Evolutionary conservation across 2,113 vertebrate genomes (phyloP).

Genomic region (Emberiza fucata): DNA sequence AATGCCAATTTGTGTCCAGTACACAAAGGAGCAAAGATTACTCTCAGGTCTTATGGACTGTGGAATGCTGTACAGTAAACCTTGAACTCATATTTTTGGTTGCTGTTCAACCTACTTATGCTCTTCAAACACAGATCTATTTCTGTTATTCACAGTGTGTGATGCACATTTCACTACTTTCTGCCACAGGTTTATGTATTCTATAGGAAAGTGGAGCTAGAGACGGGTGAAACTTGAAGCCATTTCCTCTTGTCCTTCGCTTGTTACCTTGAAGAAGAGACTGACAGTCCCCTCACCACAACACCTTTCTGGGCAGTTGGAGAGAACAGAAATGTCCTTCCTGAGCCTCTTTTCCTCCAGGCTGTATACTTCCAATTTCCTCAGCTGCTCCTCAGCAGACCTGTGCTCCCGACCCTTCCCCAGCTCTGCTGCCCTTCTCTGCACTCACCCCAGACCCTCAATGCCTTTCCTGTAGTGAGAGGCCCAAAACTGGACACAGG

Average conservation of each 20-base stretch:
- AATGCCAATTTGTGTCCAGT: background rate
- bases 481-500: background rate
- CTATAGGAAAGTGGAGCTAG: background rate
- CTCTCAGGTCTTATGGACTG: background rate
- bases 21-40: background rate
- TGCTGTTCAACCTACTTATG: background rate
- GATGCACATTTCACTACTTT: background rate
- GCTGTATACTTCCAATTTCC: background rate
- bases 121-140: background rate
- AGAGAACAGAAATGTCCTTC: background rate
- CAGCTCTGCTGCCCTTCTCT: rapidly evolving
- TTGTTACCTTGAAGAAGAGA: background rate
- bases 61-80: background rate
- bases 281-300: background rate
- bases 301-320: background rate
- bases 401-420: background rate
- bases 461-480: background rate
- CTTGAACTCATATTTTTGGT: background rate
- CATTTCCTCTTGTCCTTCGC: background rate
- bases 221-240: background rate
- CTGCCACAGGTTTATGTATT: background rate
- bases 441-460: background rate
- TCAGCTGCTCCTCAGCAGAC: too few relatives aligned
- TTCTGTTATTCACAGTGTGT: background rate
- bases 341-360: background rate